phyloP scores from a whole-genome alignment of 2,797 vertebrate genomes.

The Syndactyla subalaris region DNA sequence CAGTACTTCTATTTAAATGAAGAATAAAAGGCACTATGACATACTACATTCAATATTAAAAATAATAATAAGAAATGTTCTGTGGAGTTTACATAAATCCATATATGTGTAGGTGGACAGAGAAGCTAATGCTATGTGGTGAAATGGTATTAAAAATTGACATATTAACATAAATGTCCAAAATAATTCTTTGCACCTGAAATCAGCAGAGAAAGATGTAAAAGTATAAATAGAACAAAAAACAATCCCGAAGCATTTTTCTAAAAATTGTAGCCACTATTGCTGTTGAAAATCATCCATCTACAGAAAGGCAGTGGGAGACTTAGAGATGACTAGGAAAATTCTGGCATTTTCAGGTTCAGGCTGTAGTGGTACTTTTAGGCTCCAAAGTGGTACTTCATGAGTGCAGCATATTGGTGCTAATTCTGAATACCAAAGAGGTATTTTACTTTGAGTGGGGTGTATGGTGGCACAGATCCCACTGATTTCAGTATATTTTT shows the following conservation, averaged over 20 bases:
- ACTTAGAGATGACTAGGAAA: accelerated
- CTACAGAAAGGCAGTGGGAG: not conserved
- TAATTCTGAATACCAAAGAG: not conserved
- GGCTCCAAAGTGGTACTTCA: not conserved
- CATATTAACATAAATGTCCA: not conserved
- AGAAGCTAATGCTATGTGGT: not conserved
- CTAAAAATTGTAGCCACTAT: not conserved
- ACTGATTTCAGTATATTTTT: not conserved
- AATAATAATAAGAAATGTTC: not conserved
- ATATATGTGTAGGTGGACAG: not conserved
- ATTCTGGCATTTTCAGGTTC: not conserved
- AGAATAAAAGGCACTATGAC: not conserved
- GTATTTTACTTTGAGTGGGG: not conserved
- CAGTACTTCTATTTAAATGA: not conserved
- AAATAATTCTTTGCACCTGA: not conserved
- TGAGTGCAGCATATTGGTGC: not conserved
- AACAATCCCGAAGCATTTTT: not conserved
- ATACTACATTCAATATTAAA: not conserved
- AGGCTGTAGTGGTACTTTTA: not conserved
- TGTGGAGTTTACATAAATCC: not conserved
- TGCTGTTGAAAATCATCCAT: not conserved
- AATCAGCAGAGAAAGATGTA: not conserved
- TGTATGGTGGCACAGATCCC: not conserved
- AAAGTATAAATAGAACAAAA: not conserved
- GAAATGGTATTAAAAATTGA: not conserved